Base-by-base conservation (phyloP, 1,140 invertebrate species). In the Aphaenogaster ashmeadi region DNA sequence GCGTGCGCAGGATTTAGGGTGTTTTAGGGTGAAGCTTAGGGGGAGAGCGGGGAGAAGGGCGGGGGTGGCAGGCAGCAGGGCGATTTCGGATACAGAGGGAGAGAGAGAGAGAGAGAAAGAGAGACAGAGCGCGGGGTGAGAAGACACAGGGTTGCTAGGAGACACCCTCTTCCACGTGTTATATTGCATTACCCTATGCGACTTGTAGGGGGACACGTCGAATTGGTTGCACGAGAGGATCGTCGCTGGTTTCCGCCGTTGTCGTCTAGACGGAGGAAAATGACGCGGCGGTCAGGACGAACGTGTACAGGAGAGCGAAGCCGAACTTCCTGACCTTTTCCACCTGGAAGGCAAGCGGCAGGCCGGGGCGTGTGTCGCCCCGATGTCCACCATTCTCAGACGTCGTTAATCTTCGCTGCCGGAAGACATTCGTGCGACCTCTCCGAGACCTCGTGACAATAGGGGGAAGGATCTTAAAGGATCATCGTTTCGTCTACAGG, bases 121-220 rank as follows among this genome's bases (percentile, higher is more conserved):
- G 36, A 38, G 15, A 72, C 8, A 54, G 74, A 88, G 41, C 64
- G 78, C 41, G 80, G 92, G 89, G 90, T 87, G 83, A 92, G 92
- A 93, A 94, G 92, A 94, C 91, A 93, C 88, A 94, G 92, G 93
- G 93, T 94, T 94, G 93, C 93, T 94, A 94, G 93, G 93, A 94
- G 87, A 94, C 93, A 94, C 93, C 93, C 93, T 94, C 93, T 90
- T 92, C 91, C 91, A 91, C 93, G 92, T 92, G 93, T 94, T 94
- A 94, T 93, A 93, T 94, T 94, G 93, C 93, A 94, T 94, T 94
- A 94, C 91, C 92, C 93, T 93, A 93, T 92, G 91, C 92, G 87
- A 86, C 91, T 86, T 87, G 90, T 84, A 91, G 77, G 86, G 89
- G 78, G 50, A 75, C 15, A 80, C 89, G 78, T 87, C 88, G 92